Evolutionary conservation across 2,113 vertebrate species (phyloP).

Genomic region (Tinamus guttatus): DNA sequence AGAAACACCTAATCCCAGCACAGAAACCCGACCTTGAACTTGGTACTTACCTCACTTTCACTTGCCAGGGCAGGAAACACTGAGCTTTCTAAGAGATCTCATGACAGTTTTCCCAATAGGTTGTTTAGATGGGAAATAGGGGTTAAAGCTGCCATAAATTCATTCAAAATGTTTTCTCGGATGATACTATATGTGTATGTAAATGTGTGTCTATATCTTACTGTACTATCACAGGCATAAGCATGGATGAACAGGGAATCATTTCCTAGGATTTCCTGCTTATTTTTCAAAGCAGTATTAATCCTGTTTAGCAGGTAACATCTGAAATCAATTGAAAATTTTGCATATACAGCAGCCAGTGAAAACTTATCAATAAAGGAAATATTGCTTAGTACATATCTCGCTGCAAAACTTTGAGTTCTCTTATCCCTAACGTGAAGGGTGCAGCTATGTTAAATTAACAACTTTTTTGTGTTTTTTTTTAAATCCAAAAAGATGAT

Average conservation of each 20-base stretch:
- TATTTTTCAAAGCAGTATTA: conserved; percentile 65
- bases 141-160: neutral
- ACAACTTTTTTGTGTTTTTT: conserved; percentile 76
- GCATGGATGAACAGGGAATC: conserved; percentile 59
- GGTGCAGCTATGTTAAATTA: conserved; percentile 77
- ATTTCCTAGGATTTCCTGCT: conserved; percentile 55
- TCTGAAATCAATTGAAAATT: conserved; percentile 54
- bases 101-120: conserved; percentile 6
- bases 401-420: conserved; percentile 66
- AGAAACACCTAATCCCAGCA: neutral
- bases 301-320: conserved; percentile 52
- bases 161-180: conserved; percentile 14
- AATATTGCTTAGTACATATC: neutral
- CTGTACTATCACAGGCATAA: conserved; percentile 22
- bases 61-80: conserved; percentile 7
- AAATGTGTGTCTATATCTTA: too few relatives aligned
- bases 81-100: neutral
- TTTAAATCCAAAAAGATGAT: conserved; percentile 75
- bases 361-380: conserved; percentile 33
- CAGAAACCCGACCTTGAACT: neutral
- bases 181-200: neutral
- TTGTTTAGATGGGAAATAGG: conserved; percentile 4
- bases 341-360: neutral
- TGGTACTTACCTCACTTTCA: conserved; percentile 30
- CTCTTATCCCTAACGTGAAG: conserved; percentile 58